phyloP scores from a whole-genome alignment of 1,140 invertebrate species.

The Ptiloglossa arizonensis region DNA sequence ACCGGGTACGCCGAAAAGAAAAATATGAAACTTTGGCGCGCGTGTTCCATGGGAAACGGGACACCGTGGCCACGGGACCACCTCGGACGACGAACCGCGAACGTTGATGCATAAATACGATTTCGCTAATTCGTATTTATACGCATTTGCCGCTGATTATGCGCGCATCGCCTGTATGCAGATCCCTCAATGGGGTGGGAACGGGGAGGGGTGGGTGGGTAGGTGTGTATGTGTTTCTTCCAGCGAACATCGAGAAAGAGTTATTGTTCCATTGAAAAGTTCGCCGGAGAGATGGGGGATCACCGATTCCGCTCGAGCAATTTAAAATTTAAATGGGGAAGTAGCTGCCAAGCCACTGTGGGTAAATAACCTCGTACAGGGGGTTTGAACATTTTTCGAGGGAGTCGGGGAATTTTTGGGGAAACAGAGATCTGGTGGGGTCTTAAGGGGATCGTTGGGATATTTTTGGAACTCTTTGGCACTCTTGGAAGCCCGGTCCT shows the following conservation, averaged over 20 bases:
- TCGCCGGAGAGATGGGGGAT: neutral
- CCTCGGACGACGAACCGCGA: neutral
- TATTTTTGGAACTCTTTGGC: too few relatives aligned
- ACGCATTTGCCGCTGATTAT: slow-evolving; percentile 67
- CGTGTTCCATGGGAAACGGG: neutral
- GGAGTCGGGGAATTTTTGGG: too few relatives aligned
- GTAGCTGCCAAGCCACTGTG: neutral
- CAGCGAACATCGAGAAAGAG: neutral
- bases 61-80: neutral
- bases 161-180: slow-evolving; percentile 39
- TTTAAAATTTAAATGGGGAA: slow-evolving; percentile 10
- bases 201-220: neutral
- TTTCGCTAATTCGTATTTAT: slow-evolving; percentile 71
- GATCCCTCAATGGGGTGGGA: too few relatives aligned
- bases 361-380: neutral
- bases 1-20: neutral
- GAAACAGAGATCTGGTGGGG: too few relatives aligned
- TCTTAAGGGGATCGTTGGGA: too few relatives aligned
- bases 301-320: neutral
- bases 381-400: too few relatives aligned
- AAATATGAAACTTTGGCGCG: neutral
- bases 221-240: neutral
- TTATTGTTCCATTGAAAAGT: neutral
- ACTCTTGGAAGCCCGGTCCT: too few relatives aligned
- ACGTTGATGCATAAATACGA: slow-evolving; percentile 37